Evolutionary conservation across 2,888 invertebrate genomes (phyloP), one percentile per base, ranked within the genome.

Genomic region (Peribatodes rhomboidaria): DNA sequence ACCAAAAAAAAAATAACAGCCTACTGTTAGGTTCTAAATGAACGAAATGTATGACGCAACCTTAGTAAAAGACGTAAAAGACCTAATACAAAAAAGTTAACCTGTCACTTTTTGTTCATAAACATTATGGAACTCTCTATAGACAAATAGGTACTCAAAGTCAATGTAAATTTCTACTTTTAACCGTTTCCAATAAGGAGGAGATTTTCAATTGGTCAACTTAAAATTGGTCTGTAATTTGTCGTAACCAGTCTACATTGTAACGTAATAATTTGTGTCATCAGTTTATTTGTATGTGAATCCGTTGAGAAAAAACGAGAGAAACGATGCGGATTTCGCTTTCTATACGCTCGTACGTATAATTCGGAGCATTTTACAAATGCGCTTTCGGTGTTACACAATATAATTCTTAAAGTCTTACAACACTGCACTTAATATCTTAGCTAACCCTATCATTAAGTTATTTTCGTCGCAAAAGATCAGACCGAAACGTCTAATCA

Each of bases 331-430:
- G 61, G 56, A 73, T 74, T 73, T 79, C 72, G 70, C 81, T 81
- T 81, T 83, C 79, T 80, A 80, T 75, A 67, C 6, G 70, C 71
- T 77, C 71, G 71, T 44, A 44, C 44, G 65, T 74, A 73, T 75
- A 67, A 78, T 73, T 74, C 76, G 71, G 73, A 78, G 65, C 74
- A 73, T 79, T 81, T 79, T 71, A 73, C 74, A 75, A 82, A 83
- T 82, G 76, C 78, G 70, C 81, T 85, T 86, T 86, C 80, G 66
- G 72, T 67, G 54, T 86, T 85, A 78, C 76, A 76, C 76, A 80
- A 84, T 71, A 59, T 49, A 39, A 65, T 55, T 44, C 49, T 41
- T 55, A 42, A 33, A 49, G 22, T 27, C 53, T 76, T 78, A 69
- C 78, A 67, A 75, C 73, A 77, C 63, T 59, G 65, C 67, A 76